Evolutionary conservation across 2,113 vertebrate species (phyloP).

Genomic region (Eidolon helvum): DNA sequence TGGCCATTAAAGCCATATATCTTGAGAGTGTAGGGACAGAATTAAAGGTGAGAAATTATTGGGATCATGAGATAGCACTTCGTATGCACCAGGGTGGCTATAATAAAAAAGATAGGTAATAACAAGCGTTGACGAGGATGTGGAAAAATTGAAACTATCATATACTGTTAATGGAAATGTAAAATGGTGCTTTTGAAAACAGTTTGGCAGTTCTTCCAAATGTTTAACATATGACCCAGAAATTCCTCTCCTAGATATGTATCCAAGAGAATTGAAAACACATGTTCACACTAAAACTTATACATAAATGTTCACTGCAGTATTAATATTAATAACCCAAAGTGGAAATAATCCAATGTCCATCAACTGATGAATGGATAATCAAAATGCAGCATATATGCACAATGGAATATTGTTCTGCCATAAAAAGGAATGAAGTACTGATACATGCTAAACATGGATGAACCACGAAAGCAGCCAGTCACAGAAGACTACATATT

Average conservation of each 20-base stretch:
- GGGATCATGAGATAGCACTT: not conserved
- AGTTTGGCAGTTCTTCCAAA: not conserved
- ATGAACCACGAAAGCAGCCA: not conserved
- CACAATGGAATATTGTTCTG: not conserved
- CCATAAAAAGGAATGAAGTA: not conserved
- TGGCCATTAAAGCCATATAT: not conserved
- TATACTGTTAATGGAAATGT: not conserved
- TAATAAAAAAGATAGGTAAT: not conserved
- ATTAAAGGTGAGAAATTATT: not conserved
- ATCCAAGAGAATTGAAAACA: not conserved
- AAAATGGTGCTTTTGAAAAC: not conserved
- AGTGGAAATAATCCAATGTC: not conserved
- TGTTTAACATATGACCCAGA: not conserved
- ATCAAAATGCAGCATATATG: not conserved
- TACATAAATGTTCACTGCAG: not conserved
- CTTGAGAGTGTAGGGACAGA: not conserved
- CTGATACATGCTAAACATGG: not conserved
- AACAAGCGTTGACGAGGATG: not conserved
- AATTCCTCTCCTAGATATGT: not conserved
- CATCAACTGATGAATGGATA: not conserved
- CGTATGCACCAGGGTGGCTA: not conserved
- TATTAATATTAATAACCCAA: not conserved
- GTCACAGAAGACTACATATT: not conserved
- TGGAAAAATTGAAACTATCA: not conserved
- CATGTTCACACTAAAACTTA: not conserved